Evolutionary conservation across 2,113 vertebrate species (phyloP).

Genomic region (Hepsetus odoe): DNA sequence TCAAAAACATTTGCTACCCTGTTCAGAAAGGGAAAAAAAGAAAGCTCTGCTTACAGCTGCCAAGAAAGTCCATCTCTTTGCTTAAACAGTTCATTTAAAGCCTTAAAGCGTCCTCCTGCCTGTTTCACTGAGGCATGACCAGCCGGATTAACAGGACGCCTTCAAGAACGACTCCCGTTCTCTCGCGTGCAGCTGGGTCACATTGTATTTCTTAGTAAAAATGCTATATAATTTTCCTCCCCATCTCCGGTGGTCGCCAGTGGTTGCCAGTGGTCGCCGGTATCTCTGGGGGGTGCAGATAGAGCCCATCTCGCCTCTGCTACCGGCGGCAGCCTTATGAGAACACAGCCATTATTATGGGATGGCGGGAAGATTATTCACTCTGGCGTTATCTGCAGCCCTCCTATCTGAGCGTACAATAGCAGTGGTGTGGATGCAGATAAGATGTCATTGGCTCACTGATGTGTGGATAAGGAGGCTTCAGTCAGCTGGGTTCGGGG

Average conservation of each 20-base stretch:
- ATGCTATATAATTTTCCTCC: constrained; percentile 18
- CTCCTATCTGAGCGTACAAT: constrained; percentile 41
- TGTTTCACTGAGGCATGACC: constrained; percentile 55
- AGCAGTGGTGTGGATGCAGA: constrained; percentile 36
- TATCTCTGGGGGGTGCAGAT: background rate
- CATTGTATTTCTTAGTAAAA: constrained; percentile 39
- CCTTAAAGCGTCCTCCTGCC: constrained; percentile 57
- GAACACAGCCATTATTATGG: constrained; percentile 27
- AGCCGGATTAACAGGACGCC: background rate
- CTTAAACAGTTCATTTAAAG: constrained; percentile 54
- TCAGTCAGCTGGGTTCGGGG: background rate
- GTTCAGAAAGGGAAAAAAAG: constrained; percentile 62
- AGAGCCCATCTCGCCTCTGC: background rate
- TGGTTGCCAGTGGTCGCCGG: background rate
- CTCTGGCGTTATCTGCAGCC: constrained; percentile 31
- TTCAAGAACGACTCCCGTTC: constrained; percentile 19
- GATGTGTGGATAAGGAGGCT: constrained; percentile 42
- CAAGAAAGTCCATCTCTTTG: constrained; percentile 63
- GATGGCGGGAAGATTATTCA: constrained; percentile 36
- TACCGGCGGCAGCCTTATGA: background rate
- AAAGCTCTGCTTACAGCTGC: constrained; percentile 57
- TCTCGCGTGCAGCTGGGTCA: constrained; percentile 14
- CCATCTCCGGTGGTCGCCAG: background rate
- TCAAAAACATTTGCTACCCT: constrained; percentile 59
- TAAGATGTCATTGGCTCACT: constrained; percentile 41